phyloP scores from a whole-genome alignment of 2,113 vertebrate genomes.

The Heterochromis multidens region DNA sequence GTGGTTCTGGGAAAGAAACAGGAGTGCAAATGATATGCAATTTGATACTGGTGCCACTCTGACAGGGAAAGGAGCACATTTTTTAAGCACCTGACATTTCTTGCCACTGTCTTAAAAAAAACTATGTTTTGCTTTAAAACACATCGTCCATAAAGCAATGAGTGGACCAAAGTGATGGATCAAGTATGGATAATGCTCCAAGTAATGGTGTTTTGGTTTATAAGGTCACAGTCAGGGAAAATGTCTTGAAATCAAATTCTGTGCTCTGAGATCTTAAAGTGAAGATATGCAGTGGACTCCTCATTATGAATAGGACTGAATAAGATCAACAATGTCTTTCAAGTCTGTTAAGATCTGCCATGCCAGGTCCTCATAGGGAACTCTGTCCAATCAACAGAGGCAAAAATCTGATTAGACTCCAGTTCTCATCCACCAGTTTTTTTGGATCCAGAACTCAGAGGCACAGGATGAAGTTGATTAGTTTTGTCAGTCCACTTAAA shows the following conservation, averaged over 20 bases:
- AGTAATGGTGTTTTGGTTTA: conserved; percentile 33
- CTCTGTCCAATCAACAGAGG: conserved; percentile 14
- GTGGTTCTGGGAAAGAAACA: neutral
- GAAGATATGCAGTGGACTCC: conserved; percentile 4
- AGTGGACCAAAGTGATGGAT: conserved; percentile 27
- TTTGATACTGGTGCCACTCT: conserved; percentile 24
- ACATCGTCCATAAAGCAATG: conserved; percentile 25
- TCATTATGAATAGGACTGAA: neutral
- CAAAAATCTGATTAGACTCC: conserved; percentile 11
- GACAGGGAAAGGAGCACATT: conserved; percentile 15
- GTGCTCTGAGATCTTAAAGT: conserved; percentile 18
- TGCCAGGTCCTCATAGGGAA: neutral
- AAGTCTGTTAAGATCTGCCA: neutral
- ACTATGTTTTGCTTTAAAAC: conserved; percentile 40
- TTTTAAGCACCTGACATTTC: conserved; percentile 26
- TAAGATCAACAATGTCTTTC: neutral
- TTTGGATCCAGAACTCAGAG: too few relatives aligned
- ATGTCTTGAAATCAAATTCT: conserved; percentile 16
- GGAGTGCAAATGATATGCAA: conserved; percentile 17
- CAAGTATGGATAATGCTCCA: conserved; percentile 33
- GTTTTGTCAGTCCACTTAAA: conserved; percentile 30
- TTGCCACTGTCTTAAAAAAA: conserved; percentile 31
- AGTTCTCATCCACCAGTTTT: too few relatives aligned
- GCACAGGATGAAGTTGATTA: conserved; percentile 8
- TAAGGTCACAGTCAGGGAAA: conserved; percentile 1